These are phyloP conservation scores for Colinus virginianus DNA, from an alignment of 2,113 vertebrate species.

Conservation along the genomic window DNA sequence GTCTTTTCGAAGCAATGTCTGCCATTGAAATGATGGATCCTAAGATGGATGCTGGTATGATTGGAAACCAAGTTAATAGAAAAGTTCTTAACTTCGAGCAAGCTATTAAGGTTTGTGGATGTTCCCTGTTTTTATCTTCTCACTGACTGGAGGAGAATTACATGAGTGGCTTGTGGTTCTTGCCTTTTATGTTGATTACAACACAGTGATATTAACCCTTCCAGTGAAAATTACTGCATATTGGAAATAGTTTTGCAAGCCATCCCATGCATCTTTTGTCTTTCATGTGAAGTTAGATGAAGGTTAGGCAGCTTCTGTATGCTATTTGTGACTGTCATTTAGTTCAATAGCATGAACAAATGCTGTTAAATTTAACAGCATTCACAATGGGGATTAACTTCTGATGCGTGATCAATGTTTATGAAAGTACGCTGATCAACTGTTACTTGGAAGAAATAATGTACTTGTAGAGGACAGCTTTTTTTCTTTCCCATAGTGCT, in stretches of 20 bases:
- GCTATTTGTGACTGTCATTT: background rate
- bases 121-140: background rate
- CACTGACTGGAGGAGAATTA: background rate
- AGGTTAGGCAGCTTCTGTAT: background rate
- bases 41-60: slow-evolving; percentile 99
- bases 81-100: slow-evolving; percentile 98
- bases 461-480: background rate
- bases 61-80: slow-evolving; percentile 98
- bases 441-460: background rate
- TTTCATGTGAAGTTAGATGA: background rate
- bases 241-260: background rate
- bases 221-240: background rate
- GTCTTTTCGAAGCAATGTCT: slow-evolving; percentile 99
- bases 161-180: background rate
- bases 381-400: background rate
- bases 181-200: background rate
- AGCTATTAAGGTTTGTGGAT: slow-evolving; percentile 90
- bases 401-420: background rate
- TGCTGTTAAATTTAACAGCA: background rate
- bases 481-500: background rate
- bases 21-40: slow-evolving; percentile 99
- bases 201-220: background rate
- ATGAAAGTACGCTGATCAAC: background rate
- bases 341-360: background rate
- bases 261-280: background rate